Conservation (phyloP, 2,113 vertebrate genomes). For the Ictidomys tridecemlineatus region DNA sequence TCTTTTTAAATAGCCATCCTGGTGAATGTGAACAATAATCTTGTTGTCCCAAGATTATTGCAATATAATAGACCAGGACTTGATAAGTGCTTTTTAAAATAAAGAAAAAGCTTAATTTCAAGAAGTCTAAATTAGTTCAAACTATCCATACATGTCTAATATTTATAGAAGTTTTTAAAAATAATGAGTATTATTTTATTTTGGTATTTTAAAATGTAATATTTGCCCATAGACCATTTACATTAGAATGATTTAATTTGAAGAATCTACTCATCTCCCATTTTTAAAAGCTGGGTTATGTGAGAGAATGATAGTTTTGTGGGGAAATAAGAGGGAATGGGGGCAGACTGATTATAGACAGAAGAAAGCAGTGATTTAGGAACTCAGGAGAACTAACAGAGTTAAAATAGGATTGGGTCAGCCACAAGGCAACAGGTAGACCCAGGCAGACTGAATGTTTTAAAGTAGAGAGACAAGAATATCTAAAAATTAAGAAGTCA, state of each 20-base stretch:
- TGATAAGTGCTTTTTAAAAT: constrained; percentile 42
- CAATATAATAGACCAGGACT: not conserved
- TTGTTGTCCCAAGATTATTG: not conserved
- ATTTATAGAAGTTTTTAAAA: not conserved
- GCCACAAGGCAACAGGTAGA: not conserved
- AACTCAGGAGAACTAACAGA: not conserved
- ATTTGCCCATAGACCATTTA: not conserved
- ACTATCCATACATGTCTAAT: not conserved
- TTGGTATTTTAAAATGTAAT: not conserved
- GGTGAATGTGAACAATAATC: not conserved
- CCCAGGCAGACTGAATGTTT: not conserved
- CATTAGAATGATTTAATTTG: not conserved
- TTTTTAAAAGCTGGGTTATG: not conserved
- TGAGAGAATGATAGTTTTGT: constrained; percentile 19
- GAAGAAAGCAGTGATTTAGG: not conserved
- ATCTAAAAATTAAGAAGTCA: not conserved
- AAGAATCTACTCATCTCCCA: constrained; percentile 9
- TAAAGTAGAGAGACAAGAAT: not conserved
- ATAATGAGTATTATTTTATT: not conserved
- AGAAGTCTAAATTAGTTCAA: not conserved
- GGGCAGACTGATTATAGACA: not conserved
- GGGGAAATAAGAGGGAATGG: not conserved
- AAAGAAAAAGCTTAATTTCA: not conserved
- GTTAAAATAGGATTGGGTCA: constrained; percentile 1
- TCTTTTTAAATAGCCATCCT: not conserved